These are phyloP conservation scores for Xestia c-nigrum DNA, from an alignment of 2,888 invertebrate species.

Conservation along the genomic window DNA sequence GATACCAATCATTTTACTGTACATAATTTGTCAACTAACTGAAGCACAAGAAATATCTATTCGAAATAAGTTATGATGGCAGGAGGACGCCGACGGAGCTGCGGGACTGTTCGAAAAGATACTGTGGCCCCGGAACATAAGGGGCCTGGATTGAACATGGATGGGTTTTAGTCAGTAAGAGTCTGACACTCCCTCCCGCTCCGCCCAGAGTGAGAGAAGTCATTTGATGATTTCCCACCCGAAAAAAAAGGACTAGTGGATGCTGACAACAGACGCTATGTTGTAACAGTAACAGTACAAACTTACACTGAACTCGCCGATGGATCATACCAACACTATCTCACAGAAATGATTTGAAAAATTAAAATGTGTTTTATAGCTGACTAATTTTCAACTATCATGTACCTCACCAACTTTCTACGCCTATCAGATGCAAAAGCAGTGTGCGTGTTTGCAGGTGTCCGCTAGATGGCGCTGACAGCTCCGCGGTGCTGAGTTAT, in stretches of 20 bases:
- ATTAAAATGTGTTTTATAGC: not conserved
- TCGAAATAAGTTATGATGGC: not conserved
- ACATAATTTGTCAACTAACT: not conserved
- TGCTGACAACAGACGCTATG: no score
- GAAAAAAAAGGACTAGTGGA: no score
- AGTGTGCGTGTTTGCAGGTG: not conserved
- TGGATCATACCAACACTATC: not conserved
- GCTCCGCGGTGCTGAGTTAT: conserved; percentile 59
- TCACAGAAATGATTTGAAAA: not conserved
- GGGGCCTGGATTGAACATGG: no score
- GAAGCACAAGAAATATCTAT: not conserved
- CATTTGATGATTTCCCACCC: no score
- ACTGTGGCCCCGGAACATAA: no score
- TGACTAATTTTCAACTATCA: no score
- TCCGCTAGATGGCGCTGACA: conserved; percentile 35
- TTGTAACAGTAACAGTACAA: not conserved
- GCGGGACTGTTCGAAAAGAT: no score
- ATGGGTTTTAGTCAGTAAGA: no score
- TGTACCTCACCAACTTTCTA: not conserved
- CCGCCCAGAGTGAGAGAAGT: no score
- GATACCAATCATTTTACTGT: not conserved
- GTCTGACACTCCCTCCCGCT: no score
- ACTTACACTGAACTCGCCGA: not conserved
- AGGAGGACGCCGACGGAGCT: no score
- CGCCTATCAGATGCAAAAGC: not conserved